Evolutionary conservation across 2,888 invertebrate genomes (phyloP), one percentile per base, ranked within the genome.

Genomic region (Brachyopa scutellaris): DNA sequence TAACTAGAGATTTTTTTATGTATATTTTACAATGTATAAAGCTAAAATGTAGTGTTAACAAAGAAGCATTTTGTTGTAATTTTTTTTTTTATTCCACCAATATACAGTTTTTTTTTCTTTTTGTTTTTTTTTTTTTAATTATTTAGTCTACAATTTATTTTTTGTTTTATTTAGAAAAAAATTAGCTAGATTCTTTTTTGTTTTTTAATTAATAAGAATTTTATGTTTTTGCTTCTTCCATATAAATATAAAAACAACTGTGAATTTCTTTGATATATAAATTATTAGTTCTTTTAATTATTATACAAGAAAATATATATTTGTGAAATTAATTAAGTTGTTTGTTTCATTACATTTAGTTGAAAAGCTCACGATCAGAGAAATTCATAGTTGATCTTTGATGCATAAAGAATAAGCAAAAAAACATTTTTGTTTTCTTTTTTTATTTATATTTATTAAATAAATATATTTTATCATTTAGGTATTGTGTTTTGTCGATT

Each of bases 11-110:
- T 66, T 79, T 84, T 84, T 84, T 85, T 82, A 84, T 85, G 80
- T 84, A 73, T 86, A 86, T 85, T 85, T 86, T 87, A 87, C 86
- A 86, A 86, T 86, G 85, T 86, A 86, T 86, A 86, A 86, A 87
- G 87, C 87, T 87, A 86, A 86, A 86, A 86, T 85, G 85, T 86
- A 76, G 89, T 88, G 86, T 89, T 87, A 88, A 89, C 88, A 89
- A 89, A 89, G 88, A 89, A 89, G 89, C 88, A 86, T 87, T 88
- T 85, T 86, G 85, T 66, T 69, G 74, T 67, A 72, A 49, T 61
- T 59, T 77, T 78, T 80, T 77, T 47, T 79, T 2, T 83, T 31
- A 36, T 73, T 72, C 67, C 57, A 72, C 49, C 66, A 76, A 74
- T 80, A 70, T 84, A 80, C 69, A 72, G 62, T 61, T 76, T 70